phyloP scores from a whole-genome alignment of 2,888 invertebrate genomes.

The Drosophila trichaetosa region DNA sequence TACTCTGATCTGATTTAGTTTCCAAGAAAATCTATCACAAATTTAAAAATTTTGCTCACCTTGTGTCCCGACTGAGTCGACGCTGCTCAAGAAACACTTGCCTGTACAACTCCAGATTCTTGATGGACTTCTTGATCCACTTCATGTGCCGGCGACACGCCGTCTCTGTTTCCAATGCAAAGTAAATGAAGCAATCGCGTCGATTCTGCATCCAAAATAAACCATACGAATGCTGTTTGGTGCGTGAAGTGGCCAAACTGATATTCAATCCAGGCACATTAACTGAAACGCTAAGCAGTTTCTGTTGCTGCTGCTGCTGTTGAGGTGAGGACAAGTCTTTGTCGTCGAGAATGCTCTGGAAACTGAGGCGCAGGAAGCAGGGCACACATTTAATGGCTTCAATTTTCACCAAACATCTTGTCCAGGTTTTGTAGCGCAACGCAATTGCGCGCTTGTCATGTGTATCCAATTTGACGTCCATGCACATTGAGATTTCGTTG shows the following conservation, averaged over 20 bases:
- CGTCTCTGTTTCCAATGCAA: conserved; percentile 83
- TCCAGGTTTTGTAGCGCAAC: conserved; percentile 83
- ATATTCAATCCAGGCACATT: conserved; percentile 84
- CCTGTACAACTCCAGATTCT: conserved; percentile 84
- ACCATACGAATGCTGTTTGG: conserved; percentile 84
- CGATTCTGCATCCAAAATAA: conserved; percentile 85
- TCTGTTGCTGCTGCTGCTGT: conserved; percentile 20
- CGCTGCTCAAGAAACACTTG: conserved; percentile 83
- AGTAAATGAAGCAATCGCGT: conserved; percentile 84
- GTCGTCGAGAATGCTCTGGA: conserved; percentile 56
- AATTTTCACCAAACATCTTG: conserved; percentile 84
- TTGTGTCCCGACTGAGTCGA: conserved; percentile 75
- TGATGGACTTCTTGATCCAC: conserved; percentile 85
- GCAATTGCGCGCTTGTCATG: conserved; percentile 83
- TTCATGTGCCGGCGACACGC: conserved; percentile 84
- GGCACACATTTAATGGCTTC: conserved; percentile 85
- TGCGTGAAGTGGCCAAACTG: conserved; percentile 83
- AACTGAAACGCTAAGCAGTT: conserved; percentile 78
- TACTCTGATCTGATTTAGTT: background rate
- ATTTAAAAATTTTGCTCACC: conserved; percentile 10
- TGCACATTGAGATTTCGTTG: conserved; percentile 84
- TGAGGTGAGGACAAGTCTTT: conserved; percentile 16
- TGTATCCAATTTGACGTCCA: conserved; percentile 85
- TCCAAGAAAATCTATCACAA: background rate
- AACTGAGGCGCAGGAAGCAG: conserved; percentile 83